Conservation (phyloP, 2,113 vertebrate species). For the Hassar affinis region DNA sequence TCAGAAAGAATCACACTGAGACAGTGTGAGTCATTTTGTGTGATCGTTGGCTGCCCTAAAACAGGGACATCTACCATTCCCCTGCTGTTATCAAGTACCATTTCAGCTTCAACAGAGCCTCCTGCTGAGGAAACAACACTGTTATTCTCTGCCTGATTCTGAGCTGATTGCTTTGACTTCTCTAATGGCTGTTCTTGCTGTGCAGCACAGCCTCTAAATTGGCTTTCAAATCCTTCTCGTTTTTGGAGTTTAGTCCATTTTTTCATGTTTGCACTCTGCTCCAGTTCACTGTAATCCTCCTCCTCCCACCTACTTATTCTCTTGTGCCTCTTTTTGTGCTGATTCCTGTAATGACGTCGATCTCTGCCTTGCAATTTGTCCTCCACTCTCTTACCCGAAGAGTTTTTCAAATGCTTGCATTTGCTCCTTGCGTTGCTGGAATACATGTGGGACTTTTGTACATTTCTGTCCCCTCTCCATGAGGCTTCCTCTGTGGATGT, state of each 20-base stretch:
- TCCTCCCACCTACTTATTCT: slow-evolving; percentile 45
- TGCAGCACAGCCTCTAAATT: slow-evolving; percentile 55
- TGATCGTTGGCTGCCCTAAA: slow-evolving; percentile 36
- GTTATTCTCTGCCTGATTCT: slow-evolving; percentile 53
- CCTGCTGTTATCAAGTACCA: slow-evolving; percentile 42
- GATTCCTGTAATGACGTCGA: slow-evolving; percentile 48
- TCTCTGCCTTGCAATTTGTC: slow-evolving; percentile 49
- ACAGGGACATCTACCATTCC: slow-evolving; percentile 32
- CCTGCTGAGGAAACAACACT: slow-evolving; percentile 35
- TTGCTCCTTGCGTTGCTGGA: slow-evolving; percentile 28
- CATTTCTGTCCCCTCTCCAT: slow-evolving; percentile 33
- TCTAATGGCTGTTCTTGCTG: slow-evolving; percentile 56
- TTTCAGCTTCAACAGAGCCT: slow-evolving; percentile 47
- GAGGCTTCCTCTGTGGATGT: slow-evolving; percentile 43
- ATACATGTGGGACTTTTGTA: slow-evolving; percentile 40
- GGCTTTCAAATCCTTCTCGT: slow-evolving; percentile 51
- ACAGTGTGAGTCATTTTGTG: slow-evolving; percentile 14
- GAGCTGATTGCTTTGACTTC: slow-evolving; percentile 60
- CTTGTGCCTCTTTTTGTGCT: slow-evolving; percentile 51
- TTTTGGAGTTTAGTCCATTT: slow-evolving; percentile 52
- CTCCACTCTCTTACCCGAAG: slow-evolving; percentile 27
- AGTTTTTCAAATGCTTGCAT: slow-evolving; percentile 42
- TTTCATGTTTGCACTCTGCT: slow-evolving; percentile 40
- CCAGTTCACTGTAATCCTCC: slow-evolving; percentile 8
- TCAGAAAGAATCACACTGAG: slow-evolving; percentile 24